Conservation (phyloP, 2,797 vertebrate genomes). For the Carcharodon carcharias region DNA sequence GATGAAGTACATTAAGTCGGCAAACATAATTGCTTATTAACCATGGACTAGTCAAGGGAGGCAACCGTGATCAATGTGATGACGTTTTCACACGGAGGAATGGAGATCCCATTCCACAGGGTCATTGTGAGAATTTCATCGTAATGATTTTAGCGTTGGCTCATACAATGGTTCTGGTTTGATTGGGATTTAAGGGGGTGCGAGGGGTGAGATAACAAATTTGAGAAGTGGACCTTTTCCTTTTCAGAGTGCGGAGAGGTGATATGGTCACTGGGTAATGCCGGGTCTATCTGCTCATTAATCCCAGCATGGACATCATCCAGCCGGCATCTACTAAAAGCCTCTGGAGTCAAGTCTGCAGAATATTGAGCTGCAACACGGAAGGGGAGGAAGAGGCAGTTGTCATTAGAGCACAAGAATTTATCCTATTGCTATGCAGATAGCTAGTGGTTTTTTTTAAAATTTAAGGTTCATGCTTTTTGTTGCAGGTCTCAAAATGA, state of each 20-base stretch:
- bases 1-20: background rate
- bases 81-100: background rate
- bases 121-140: background rate
- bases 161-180: background rate
- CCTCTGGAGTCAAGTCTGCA: background rate
- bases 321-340: background rate
- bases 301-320: background rate
- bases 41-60: background rate
- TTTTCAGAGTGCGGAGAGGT: background rate
- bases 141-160: too few relatives aligned
- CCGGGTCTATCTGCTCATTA: background rate
- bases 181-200: background rate
- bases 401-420: too few relatives aligned
- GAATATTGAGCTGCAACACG: background rate
- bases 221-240: background rate
- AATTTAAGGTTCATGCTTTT: background rate
- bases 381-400: background rate
- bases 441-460: slow-evolving; percentile 29
- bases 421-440: background rate
- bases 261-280: background rate
- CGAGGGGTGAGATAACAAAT: too few relatives aligned
- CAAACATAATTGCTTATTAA: background rate
- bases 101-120: too few relatives aligned
- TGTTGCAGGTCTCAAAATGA: background rate
- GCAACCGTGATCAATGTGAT: background rate